Conservation (phyloP, 2,113 vertebrate genomes). For the Lichenostomus cassidix region DNA sequence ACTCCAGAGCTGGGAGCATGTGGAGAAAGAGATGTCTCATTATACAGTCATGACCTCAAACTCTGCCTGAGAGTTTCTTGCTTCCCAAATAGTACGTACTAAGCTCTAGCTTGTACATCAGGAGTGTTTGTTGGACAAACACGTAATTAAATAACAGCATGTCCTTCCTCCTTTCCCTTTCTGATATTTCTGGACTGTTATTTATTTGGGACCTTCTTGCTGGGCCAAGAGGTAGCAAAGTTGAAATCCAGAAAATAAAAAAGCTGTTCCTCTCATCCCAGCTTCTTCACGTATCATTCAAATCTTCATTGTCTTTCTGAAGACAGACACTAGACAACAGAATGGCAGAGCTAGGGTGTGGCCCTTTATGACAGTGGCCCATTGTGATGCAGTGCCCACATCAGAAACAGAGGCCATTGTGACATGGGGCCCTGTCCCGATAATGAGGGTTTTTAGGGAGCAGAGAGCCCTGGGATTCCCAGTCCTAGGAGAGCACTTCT, state of each 20-base stretch:
- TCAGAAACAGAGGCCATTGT: neutral
- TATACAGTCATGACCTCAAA: neutral
- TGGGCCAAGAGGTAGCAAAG: neutral
- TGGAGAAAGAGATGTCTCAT: neutral
- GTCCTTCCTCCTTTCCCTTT: neutral
- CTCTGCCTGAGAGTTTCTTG: neutral
- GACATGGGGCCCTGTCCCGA: rapidly evolving
- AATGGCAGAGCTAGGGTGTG: neutral
- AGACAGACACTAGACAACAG: neutral
- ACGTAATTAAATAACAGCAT: neutral
- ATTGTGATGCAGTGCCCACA: neutral
- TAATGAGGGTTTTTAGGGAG: neutral
- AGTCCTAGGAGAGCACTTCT: neutral
- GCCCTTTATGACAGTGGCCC: neutral
- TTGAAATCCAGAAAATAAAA: neutral
- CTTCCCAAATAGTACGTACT: neutral
- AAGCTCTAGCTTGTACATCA: neutral
- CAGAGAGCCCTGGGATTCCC: neutral
- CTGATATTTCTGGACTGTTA: neutral
- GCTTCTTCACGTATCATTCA: neutral
- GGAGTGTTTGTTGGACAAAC: neutral
- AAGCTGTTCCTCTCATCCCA: neutral
- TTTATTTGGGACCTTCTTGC: neutral
- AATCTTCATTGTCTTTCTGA: neutral
- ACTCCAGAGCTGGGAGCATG: neutral